Evolutionary conservation across 2,888 invertebrate species (phyloP).

Genomic region (Drosophila merina): DNA sequence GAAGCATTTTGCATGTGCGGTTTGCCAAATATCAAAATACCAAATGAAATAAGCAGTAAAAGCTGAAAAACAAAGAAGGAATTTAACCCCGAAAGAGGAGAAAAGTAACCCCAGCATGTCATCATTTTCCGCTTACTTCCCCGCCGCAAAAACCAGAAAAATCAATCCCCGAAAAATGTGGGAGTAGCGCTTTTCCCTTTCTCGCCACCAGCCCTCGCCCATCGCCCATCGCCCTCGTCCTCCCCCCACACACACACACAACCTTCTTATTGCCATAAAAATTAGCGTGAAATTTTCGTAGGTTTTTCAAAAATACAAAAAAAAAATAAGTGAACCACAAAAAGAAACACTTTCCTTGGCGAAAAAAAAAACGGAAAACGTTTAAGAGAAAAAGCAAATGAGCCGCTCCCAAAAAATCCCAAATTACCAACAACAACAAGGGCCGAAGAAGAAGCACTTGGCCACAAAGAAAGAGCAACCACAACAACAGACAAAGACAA

Average conservation of each 20-base stretch:
- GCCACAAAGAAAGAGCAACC: conserved; percentile 39
- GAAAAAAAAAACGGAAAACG: conserved; percentile 31
- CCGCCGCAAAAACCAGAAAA: conserved; percentile 24
- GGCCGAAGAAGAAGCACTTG: conserved; percentile 21
- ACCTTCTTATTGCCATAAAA: conserved; percentile 56
- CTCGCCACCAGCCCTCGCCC: too few relatives aligned
- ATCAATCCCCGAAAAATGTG: conserved; percentile 61
- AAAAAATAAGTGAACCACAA: conserved; percentile 21
- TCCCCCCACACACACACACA: not conserved
- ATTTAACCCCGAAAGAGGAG: not conserved
- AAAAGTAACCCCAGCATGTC: conserved; percentile 12
- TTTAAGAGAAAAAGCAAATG: conserved; percentile 59
- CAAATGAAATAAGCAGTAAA: conserved; percentile 45
- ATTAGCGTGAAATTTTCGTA: conserved; percentile 27
- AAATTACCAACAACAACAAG: conserved; percentile 64
- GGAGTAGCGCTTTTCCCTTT: conserved; percentile 45
- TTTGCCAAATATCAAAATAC: conserved; percentile 52
- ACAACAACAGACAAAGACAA: conserved; percentile 45
- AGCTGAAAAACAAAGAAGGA: conserved; percentile 7
- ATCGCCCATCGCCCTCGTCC: too few relatives aligned
- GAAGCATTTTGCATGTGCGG: conserved; percentile 40
- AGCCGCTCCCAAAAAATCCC: conserved; percentile 71
- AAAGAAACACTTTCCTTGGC: conserved; percentile 17
- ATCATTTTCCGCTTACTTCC: conserved; percentile 12
- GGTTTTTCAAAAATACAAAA: conserved; percentile 16